A percentile compares a stretch with the other conserved stretches of the same genome.
Evolutionary conservation across 2,113 vertebrate species (phyloP).

Genomic region (human): DNA sequence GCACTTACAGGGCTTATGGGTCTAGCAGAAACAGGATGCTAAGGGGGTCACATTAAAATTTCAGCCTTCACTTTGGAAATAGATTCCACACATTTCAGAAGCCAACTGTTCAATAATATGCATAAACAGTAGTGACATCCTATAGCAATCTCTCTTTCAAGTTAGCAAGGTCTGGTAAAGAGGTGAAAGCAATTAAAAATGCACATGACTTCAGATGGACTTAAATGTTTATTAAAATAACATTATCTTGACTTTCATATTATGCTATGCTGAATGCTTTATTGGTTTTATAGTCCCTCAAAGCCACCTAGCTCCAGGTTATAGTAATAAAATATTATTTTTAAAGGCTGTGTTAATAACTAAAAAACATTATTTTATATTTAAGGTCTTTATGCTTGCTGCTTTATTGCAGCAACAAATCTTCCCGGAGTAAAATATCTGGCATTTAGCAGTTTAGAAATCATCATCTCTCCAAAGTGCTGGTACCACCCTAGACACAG

Average conservation of each 20-base stretch:
- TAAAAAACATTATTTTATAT: background rate
- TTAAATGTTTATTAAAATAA: conserved; percentile 57
- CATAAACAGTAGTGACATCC: background rate
- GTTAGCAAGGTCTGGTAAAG: background rate
- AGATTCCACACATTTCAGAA: background rate
- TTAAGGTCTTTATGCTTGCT: background rate
- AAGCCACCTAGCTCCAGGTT: background rate
- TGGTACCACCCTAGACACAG: background rate
- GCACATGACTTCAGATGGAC: background rate
- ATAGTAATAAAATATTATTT: conserved; percentile 18
- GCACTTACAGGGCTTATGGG: background rate
- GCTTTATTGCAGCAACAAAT: background rate
- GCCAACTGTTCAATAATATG: background rate
- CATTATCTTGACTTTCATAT: conserved; percentile 3
- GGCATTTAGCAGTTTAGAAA: background rate
- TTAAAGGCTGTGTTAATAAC: conserved; percentile 31
- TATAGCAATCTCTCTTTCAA: background rate
- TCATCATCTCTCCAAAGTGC: background rate
- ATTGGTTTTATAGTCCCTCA: background rate
- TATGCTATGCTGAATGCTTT: background rate
- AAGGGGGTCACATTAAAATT: background rate
- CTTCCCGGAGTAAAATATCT: background rate
- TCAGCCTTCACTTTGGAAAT: conserved; percentile 28
- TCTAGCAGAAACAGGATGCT: background rate
- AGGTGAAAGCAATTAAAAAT: conserved; percentile 46